These are phyloP conservation scores for Reticulitermes lucifugus DNA, from an alignment of 2,888 invertebrate species.

Conservation along the genomic window DNA sequence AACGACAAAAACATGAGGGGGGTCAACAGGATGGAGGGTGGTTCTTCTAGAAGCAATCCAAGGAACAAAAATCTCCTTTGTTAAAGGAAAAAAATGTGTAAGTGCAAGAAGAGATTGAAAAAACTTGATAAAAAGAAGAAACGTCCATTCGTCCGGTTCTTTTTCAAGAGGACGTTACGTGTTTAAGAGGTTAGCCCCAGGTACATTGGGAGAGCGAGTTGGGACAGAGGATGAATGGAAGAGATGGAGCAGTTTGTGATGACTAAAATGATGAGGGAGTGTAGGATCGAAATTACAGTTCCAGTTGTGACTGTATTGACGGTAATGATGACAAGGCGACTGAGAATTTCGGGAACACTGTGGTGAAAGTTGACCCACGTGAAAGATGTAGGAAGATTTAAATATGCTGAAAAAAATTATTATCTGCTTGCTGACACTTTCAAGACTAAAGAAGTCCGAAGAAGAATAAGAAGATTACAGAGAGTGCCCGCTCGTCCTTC, in stretches of 20 bases:
- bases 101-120: constrained; percentile 17
- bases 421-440: too few species aligned
- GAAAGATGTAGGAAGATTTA: too few species aligned
- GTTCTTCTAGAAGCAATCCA: constrained; percentile 6
- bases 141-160: constrained; percentile 28
- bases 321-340: background rate
- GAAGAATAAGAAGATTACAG: too few species aligned
- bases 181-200: constrained; percentile 30
- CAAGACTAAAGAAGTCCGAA: too few species aligned
- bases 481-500: too few species aligned
- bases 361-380: too few species aligned
- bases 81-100: constrained; percentile 1
- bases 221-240: constrained; percentile 12
- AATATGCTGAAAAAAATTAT: too few species aligned
- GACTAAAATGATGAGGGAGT: background rate
- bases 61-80: constrained; percentile 29
- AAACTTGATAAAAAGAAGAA: constrained; percentile 33
- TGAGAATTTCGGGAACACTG: too few species aligned
- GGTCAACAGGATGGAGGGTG: constrained; percentile 33
- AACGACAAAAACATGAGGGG: constrained; percentile 23
- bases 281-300: background rate
- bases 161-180: constrained; percentile 31
- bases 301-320: background rate
- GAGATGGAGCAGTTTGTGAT: background rate
- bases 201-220: background rate